Percentiles rank a stretch among this genome's conserved stretches.
Conservation (phyloP, 2,888 invertebrate genomes). For the Stenodema calcarata region DNA sequence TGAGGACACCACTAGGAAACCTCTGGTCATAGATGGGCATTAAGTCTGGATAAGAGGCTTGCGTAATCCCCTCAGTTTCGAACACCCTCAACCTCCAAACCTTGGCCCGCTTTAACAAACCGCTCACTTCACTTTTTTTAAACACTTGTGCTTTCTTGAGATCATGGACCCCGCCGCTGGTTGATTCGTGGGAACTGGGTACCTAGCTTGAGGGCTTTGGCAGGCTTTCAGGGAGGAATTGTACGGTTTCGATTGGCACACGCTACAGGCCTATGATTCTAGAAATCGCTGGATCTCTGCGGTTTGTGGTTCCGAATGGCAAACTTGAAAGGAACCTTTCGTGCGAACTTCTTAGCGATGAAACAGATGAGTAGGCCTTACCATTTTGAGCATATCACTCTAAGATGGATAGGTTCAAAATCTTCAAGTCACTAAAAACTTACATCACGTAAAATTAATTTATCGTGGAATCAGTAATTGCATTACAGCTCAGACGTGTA, state of each 20-base stretch:
- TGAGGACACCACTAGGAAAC: not conserved
- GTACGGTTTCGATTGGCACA: not conserved
- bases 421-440: too few relatives aligned
- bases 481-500: too few relatives aligned
- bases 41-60: conserved; percentile 26
- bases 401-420: too few relatives aligned
- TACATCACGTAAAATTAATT: too few relatives aligned
- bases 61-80: not conserved
- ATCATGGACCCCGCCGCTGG: not conserved
- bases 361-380: too few relatives aligned
- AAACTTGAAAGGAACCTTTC: too few relatives aligned
- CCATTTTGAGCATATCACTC: too few relatives aligned
- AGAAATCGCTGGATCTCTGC: too few relatives aligned
- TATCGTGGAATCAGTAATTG: too few relatives aligned
- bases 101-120: conserved; percentile 40
- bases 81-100: conserved; percentile 25
- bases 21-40: conserved; percentile 23
- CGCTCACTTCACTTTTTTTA: conserved; percentile 31
- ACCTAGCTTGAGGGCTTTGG: not conserved
- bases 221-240: not conserved
- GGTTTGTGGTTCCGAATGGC: too few relatives aligned
- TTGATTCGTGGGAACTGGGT: conserved; percentile 3
- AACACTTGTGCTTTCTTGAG: conserved; percentile 18
- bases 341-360: too few relatives aligned
- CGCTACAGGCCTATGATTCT: not conserved